Evolutionary conservation across 1,140 invertebrate species (phyloP).

Genomic region (Gryon sp.): DNA sequence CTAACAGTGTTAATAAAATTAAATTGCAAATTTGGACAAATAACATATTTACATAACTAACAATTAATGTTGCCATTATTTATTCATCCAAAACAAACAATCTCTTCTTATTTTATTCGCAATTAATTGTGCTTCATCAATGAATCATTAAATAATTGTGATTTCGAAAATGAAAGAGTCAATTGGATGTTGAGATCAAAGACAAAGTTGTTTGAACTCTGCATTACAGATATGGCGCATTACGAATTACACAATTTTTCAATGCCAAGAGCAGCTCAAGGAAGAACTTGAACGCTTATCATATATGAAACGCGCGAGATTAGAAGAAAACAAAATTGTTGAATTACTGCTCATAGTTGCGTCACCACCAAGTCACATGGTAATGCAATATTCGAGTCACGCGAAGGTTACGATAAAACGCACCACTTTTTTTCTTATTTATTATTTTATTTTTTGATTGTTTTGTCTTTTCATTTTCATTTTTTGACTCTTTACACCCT

Average conservation of each 20-base stretch:
- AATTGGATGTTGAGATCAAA: neutral
- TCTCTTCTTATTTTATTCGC: too few species aligned
- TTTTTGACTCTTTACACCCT: neutral
- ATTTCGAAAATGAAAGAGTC: neutral
- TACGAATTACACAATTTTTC: conserved; percentile 32
- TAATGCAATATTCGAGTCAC: conserved; percentile 50
- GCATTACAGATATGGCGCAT: conserved; percentile 6
- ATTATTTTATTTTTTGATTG: conserved; percentile 9
- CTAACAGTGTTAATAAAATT: neutral
- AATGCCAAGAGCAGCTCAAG: conserved; percentile 36
- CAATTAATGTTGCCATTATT: too few species aligned
- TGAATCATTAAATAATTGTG: too few species aligned
- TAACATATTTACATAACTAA: too few species aligned
- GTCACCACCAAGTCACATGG: conserved; percentile 42
- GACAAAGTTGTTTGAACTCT: conserved; percentile 49
- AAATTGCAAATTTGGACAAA: conserved; percentile 10
- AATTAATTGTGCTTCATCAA: too few species aligned
- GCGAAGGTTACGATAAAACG: conserved; percentile 57
- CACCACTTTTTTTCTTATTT: conserved; percentile 5
- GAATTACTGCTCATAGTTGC: conserved; percentile 47
- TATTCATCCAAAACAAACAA: too few species aligned
- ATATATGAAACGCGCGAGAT: conserved; percentile 26
- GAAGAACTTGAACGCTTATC: conserved; percentile 32
- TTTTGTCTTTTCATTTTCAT: neutral
- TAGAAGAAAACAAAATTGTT: conserved; percentile 27